phyloP scores from a whole-genome alignment of 2,888 invertebrate genomes.

The Ceramica pisi region DNA sequence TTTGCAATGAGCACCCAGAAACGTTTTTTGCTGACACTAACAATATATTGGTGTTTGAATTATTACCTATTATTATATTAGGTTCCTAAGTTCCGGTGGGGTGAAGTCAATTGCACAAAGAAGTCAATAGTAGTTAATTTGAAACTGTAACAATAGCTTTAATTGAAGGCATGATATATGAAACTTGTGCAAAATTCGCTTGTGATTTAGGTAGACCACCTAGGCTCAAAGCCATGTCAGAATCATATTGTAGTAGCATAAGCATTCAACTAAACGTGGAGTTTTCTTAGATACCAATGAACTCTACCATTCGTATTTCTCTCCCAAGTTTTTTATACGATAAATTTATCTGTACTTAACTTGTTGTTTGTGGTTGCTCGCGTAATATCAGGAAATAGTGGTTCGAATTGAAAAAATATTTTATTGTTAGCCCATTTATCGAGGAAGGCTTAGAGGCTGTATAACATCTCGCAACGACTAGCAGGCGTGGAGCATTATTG shows the following conservation, averaged over 20 bases:
- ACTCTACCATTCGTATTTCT: not conserved
- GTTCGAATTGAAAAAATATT: no score
- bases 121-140: not conserved
- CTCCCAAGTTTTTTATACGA: no score
- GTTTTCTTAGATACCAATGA: not conserved
- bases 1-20: constrained; percentile 40
- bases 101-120: not conserved
- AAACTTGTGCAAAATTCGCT: not conserved
- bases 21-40: constrained; percentile 37
- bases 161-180: not conserved
- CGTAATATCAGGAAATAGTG: no score
- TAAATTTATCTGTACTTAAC: no score
- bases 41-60: constrained; percentile 23
- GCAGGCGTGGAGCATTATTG: no score
- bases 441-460: no score
- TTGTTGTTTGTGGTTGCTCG: no score
- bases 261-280: not conserved
- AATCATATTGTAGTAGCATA: not conserved
- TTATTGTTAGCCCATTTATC: no score
- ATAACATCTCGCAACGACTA: no score
- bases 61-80: constrained; percentile 36
- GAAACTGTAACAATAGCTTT: not conserved
- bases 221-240: not conserved
- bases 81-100: constrained; percentile 9
- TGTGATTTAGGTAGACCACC: not conserved